phyloP scores from a whole-genome alignment of 2,797 vertebrate species.

The Menidia menidia region DNA sequence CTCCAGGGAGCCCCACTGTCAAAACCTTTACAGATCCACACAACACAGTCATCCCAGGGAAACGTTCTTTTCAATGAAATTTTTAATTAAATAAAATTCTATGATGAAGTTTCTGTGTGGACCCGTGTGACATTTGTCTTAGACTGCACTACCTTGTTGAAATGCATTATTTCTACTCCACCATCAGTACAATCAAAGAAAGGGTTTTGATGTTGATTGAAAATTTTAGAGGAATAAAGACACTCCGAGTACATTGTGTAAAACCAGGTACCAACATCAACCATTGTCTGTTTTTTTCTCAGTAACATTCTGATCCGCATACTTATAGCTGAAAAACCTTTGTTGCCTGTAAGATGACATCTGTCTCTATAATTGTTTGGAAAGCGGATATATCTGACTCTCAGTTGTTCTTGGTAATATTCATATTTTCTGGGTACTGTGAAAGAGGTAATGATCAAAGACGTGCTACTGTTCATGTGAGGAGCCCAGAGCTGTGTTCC shows the following conservation, averaged over 20 bases:
- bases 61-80: neutral
- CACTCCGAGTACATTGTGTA: neutral
- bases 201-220: neutral
- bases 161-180: neutral
- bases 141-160: neutral
- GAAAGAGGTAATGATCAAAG: neutral
- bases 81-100: neutral
- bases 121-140: neutral
- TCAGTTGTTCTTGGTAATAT: constrained; percentile 3
- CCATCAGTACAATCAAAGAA: neutral
- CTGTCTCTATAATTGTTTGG: neutral
- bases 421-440: constrained; percentile 1
- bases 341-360: neutral
- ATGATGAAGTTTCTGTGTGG: neutral
- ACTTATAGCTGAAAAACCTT: neutral
- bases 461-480: constrained; percentile 35
- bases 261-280: neutral
- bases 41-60: neutral
- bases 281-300: neutral
- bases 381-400: neutral
- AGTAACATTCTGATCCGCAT: neutral
- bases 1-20: no score
- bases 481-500: constrained; percentile 39
- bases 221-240: neutral
- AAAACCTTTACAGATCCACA: neutral